Conservation (phyloP, 2,888 invertebrate species). For the Agrochola lychnidis region DNA sequence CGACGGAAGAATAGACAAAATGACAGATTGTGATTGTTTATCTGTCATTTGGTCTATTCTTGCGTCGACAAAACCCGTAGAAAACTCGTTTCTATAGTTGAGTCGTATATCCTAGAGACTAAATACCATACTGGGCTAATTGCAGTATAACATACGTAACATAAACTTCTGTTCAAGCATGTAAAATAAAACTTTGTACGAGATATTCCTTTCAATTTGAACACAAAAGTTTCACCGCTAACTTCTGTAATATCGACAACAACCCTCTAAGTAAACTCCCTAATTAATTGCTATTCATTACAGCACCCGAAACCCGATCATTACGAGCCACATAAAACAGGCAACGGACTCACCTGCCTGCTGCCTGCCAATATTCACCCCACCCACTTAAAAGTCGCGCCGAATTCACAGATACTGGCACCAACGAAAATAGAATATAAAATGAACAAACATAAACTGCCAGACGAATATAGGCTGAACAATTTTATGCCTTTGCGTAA, state of each 20-base stretch:
- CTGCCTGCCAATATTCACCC: slow-evolving; percentile 41
- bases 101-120: neutral
- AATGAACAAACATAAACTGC: slow-evolving; percentile 41
- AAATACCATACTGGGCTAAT: neutral
- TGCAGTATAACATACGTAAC: neutral
- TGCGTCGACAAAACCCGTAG: too few relatives aligned
- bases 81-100: too few relatives aligned
- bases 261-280: slow-evolving; percentile 7
- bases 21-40: too few relatives aligned
- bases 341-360: slow-evolving; percentile 38
- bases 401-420: slow-evolving; percentile 34
- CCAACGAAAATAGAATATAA: slow-evolving; percentile 50
- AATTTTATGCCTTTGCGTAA: slow-evolving; percentile 45
- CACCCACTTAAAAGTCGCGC: slow-evolving; percentile 43
- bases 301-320: slow-evolving; percentile 42
- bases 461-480: slow-evolving; percentile 38
- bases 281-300: slow-evolving; percentile 62
- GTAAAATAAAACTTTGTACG: neutral
- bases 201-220: slow-evolving; percentile 15
- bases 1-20: too few relatives aligned
- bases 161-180: neutral
- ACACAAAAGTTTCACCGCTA: slow-evolving; percentile 12
- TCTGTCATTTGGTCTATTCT: too few relatives aligned
- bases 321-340: slow-evolving; percentile 52
- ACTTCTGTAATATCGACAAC: slow-evolving; percentile 22